A percentile compares a stretch with the other conserved stretches of the same genome.
Evolutionary conservation across 2,888 invertebrate species (phyloP).

Genomic region (Sipha maydis): DNA sequence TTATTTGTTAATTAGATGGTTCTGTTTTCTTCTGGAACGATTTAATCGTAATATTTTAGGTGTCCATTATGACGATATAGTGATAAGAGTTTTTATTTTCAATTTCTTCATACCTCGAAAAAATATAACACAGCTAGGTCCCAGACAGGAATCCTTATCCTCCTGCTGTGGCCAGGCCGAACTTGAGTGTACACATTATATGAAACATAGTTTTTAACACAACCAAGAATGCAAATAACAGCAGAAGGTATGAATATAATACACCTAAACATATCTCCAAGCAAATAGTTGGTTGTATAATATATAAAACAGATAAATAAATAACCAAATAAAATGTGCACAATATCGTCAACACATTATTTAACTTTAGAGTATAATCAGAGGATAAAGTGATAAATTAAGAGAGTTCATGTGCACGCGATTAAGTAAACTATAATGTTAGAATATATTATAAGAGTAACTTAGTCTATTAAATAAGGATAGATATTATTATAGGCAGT

Average conservation of each 20-base stretch:
- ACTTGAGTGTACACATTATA: not conserved
- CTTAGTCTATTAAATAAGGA: not conserved
- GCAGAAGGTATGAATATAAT: not conserved
- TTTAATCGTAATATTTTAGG: too few relatives aligned
- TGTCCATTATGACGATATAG: too few relatives aligned
- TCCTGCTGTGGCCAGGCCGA: too few relatives aligned
- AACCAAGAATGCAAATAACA: not conserved
- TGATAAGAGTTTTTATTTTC: too few relatives aligned
- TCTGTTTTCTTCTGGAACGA: too few relatives aligned
- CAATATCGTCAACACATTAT: not conserved
- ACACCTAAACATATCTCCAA: not conserved
- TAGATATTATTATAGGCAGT: not conserved
- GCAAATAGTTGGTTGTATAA: not conserved
- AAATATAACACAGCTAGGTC: too few relatives aligned
- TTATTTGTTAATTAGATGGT: too few relatives aligned
- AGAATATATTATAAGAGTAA: not conserved
- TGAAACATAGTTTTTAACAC: not conserved
- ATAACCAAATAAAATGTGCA: not conserved
- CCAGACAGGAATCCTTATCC: too few relatives aligned
- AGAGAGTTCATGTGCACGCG: not conserved
- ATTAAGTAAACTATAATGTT: not conserved
- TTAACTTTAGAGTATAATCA: not conserved
- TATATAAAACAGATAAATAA: not conserved
- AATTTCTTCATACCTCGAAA: too few relatives aligned
- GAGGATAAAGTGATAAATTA: conserved; percentile 4